phyloP scores from a whole-genome alignment of 2,888 invertebrate species.

The Germaria angustata region DNA sequence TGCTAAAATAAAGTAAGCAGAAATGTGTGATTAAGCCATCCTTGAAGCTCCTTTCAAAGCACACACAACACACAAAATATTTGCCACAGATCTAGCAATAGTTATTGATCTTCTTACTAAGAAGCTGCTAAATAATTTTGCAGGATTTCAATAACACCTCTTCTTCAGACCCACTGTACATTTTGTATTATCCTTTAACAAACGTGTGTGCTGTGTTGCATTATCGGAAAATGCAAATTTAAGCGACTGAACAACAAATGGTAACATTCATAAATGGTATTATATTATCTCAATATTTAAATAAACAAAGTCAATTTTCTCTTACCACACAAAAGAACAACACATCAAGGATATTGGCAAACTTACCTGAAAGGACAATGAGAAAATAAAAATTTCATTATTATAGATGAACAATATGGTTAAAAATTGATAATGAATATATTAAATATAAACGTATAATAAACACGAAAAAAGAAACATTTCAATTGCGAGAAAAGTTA shows the following conservation, averaged over 20 bases:
- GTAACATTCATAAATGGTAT: neutral
- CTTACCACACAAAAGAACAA: slow-evolving; percentile 22
- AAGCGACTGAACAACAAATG: neutral
- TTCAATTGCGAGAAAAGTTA: neutral
- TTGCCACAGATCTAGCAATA: too few relatives aligned
- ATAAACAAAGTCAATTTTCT: slow-evolving; percentile 2
- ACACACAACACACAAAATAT: too few relatives aligned
- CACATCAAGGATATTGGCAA: slow-evolving; percentile 32
- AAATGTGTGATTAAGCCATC: too few relatives aligned
- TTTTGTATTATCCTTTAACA: neutral
- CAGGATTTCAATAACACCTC: neutral
- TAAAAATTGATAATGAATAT: slow-evolving; percentile 32
- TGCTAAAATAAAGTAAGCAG: too few relatives aligned
- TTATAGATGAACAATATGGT: slow-evolving; percentile 26
- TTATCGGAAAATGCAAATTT: slow-evolving; percentile 23
- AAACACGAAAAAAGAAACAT: neutral
- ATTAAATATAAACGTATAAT: slow-evolving; percentile 2
- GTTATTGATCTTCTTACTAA: too few relatives aligned
- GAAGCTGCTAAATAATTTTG: too few relatives aligned
- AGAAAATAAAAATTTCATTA: slow-evolving; percentile 24
- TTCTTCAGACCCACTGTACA: neutral
- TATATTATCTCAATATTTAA: slow-evolving; percentile 28
- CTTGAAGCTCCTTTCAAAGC: too few relatives aligned
- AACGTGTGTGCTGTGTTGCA: neutral
- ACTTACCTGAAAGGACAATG: slow-evolving; percentile 50